These are phyloP conservation scores for Trialeurodes vaporariorum DNA, from an alignment of 1,140 invertebrate species.

Conservation along the genomic window DNA sequence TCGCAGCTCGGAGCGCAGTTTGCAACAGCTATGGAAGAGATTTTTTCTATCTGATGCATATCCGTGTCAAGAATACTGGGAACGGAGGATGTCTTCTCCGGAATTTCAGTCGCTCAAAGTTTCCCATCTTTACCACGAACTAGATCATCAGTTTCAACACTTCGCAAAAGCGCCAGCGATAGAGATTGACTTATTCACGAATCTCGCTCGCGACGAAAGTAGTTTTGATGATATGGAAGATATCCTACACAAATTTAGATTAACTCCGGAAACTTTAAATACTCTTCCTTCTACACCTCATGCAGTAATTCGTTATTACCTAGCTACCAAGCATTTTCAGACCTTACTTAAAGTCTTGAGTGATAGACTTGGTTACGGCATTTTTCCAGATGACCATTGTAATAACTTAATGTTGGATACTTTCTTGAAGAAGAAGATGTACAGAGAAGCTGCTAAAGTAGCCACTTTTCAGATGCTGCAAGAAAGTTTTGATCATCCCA, in stretches of 20 bases:
- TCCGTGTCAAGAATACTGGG: slow-evolving; percentile 52
- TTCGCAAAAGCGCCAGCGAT: slow-evolving; percentile 46
- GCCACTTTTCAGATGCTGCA: slow-evolving; percentile 74
- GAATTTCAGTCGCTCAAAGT: slow-evolving; percentile 49
- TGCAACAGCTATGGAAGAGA: slow-evolving; percentile 18
- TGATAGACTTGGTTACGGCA: slow-evolving; percentile 74
- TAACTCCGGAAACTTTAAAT: slow-evolving; percentile 51
- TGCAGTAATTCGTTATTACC: slow-evolving; percentile 33
- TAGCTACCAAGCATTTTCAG: slow-evolving; percentile 44
- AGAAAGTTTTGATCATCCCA: slow-evolving; percentile 66
- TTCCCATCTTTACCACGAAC: slow-evolving; percentile 46
- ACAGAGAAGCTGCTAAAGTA: slow-evolving; percentile 56
- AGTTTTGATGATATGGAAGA: slow-evolving; percentile 53
- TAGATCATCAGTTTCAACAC: slow-evolving; percentile 45
- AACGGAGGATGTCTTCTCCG: slow-evolving; percentile 42
- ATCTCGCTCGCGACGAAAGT: slow-evolving; percentile 39
- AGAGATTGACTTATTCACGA: slow-evolving; percentile 62
- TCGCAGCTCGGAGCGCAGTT: background rate
- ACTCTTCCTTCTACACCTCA: slow-evolving; percentile 21
- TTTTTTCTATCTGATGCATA: slow-evolving; percentile 52
- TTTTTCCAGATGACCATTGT: slow-evolving; percentile 71
- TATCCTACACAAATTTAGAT: slow-evolving; percentile 53
- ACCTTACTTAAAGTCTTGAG: slow-evolving; percentile 58
- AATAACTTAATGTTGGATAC: slow-evolving; percentile 73
- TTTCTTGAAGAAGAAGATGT: slow-evolving; percentile 57